These are phyloP conservation scores for Ctenopoma kingsleyae DNA, from an alignment of 2,797 vertebrate species.

Conservation along the genomic window DNA sequence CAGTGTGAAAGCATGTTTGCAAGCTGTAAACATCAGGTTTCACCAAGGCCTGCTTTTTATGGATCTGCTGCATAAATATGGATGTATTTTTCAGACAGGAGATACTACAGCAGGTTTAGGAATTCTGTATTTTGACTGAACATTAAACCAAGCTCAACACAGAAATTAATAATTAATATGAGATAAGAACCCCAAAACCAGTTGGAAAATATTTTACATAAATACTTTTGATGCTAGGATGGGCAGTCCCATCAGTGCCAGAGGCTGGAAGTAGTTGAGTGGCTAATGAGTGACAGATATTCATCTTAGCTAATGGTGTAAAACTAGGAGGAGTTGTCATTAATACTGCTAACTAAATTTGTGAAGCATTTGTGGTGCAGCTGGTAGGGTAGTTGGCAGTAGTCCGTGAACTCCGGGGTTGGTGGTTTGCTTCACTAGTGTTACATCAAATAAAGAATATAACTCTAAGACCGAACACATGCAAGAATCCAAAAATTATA, in stretches of 20 bases:
- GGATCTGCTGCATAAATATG: background rate
- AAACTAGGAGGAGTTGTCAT: no score
- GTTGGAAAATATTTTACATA: background rate
- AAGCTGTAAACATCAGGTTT: constrained; percentile 23
- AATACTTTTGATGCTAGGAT: background rate
- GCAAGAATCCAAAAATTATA: background rate
- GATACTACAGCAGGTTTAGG: background rate
- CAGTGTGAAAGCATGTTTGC: background rate
- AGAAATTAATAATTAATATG: background rate
- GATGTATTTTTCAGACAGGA: background rate
- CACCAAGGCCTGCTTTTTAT: background rate
- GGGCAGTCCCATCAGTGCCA: background rate
- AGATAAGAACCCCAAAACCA: background rate
- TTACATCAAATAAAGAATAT: background rate
- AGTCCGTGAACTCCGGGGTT: no score
- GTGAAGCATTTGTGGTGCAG: no score
- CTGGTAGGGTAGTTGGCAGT: no score
- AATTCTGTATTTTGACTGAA: background rate
- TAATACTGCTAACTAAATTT: no score
- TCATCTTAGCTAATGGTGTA: no score
- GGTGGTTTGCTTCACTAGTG: no score
- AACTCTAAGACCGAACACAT: background rate
- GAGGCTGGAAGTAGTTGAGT: background rate
- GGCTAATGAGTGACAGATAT: constrained; percentile 12
- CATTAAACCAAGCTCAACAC: background rate